A percentile compares a stretch with the other conserved stretches of the same genome.
phyloP scores from a whole-genome alignment of 1,140 invertebrate species.

The Thalassaphorura encarpata region DNA sequence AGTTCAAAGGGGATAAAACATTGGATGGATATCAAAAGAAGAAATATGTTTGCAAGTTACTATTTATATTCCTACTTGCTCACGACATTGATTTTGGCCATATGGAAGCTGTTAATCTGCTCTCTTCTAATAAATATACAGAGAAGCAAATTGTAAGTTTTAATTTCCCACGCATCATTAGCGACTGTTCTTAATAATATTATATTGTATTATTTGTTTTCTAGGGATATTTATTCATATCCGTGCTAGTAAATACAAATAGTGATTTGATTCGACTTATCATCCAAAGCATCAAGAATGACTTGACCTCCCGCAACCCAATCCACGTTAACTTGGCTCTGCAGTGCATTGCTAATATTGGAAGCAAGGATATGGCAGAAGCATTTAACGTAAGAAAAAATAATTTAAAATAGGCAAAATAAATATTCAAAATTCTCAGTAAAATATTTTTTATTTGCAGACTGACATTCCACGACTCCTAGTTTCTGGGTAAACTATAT shows the following conservation, averaged over 20 bases:
- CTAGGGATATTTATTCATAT: conserved; percentile 97
- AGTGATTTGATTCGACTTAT: conserved; percentile 99
- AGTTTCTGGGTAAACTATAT: conserved; percentile 77
- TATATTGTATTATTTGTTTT: conserved; percentile 35
- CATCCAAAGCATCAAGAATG: conserved; percentile 99
- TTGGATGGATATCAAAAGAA: conserved; percentile 99
- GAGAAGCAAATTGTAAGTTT: conserved; percentile 98
- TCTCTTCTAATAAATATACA: conserved; percentile 99
- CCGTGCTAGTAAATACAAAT: conserved; percentile 97
- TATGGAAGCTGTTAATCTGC: conserved; percentile 99
- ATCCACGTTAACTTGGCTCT: conserved; percentile 98
- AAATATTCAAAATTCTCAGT: no score
- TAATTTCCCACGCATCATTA: neutral
- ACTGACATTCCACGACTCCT: conserved; percentile 96
- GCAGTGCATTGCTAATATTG: conserved; percentile 99
- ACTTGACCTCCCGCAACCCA: conserved; percentile 90
- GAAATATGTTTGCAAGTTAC: conserved; percentile 99
- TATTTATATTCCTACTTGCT: conserved; percentile 97
- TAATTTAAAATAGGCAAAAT: no score
- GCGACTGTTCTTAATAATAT: neutral
- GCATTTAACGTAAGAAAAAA: no score
- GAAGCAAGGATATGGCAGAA: conserved; percentile 98
- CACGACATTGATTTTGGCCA: conserved; percentile 99
- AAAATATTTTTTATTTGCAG: no score
- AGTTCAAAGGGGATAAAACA: conserved; percentile 99